Conservation (phyloP, 2,888 invertebrate species). For the Leucozona laternaria region DNA sequence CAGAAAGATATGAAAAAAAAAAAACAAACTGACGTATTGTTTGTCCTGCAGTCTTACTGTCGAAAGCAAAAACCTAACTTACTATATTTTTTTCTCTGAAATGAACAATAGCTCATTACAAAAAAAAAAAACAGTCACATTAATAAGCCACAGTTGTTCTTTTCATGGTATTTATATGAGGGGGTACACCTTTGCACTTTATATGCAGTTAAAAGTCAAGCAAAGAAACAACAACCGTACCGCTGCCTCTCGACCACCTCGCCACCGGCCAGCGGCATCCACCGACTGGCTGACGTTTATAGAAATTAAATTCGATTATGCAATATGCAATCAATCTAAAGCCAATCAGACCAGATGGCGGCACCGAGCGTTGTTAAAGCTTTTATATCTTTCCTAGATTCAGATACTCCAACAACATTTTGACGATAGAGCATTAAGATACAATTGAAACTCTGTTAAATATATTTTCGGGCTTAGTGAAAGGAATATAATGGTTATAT, state of each 20-base stretch:
- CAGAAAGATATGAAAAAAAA: slow-evolving; percentile 14
- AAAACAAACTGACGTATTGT: not conserved
- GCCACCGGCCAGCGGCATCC: not conserved
- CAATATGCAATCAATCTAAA: slow-evolving; percentile 74
- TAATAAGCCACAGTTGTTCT: slow-evolving; percentile 47
- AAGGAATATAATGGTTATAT: slow-evolving; percentile 27
- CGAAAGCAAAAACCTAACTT: slow-evolving; percentile 20
- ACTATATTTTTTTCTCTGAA: not conserved
- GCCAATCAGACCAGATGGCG: slow-evolving; percentile 75
- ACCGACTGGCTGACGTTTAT: slow-evolving; percentile 2
- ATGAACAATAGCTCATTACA: slow-evolving; percentile 59
- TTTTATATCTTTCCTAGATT: slow-evolving; percentile 42
- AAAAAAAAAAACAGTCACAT: slow-evolving; percentile 32
- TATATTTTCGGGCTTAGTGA: slow-evolving; percentile 6
- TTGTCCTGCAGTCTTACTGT: slow-evolving; percentile 30
- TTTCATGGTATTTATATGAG: slow-evolving; percentile 20
- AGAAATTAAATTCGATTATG: slow-evolving; percentile 55
- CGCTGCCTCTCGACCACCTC: not conserved
- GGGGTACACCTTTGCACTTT: slow-evolving; percentile 22
- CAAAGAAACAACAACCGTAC: not conserved
- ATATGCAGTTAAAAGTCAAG: slow-evolving; percentile 2
- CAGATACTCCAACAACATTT: slow-evolving; percentile 25
- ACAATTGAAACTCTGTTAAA: not conserved
- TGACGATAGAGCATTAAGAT: slow-evolving; percentile 24
- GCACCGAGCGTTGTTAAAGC: slow-evolving; percentile 27